These are phyloP conservation scores for Glossophaga mutica DNA, from an alignment of 2,797 vertebrate genomes.

Conservation along the genomic window DNA sequence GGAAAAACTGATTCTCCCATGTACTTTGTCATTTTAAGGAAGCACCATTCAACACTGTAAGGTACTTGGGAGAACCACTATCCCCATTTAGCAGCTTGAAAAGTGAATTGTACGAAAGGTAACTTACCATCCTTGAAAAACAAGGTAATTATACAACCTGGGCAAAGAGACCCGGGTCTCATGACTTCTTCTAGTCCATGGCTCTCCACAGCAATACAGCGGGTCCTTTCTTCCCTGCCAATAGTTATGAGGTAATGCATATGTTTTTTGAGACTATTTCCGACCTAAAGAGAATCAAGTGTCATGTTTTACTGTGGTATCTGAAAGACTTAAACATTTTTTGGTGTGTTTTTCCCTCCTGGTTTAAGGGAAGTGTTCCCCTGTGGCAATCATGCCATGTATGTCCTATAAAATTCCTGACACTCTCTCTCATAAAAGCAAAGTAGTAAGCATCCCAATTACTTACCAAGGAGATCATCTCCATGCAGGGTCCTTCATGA, in stretches of 20 bases:
- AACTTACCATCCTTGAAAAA: neutral
- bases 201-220: neutral
- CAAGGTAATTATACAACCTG: neutral
- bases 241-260: neutral
- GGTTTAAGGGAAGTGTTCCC: neutral
- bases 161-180: neutral
- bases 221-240: neutral
- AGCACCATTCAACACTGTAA: neutral
- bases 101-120: neutral
- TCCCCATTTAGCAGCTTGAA: neutral
- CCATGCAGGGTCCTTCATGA: neutral
- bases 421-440: neutral
- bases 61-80: neutral
- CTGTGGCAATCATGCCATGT: fast-evolving
- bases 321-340: neutral
- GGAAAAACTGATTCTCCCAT: neutral
- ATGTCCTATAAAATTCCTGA: neutral
- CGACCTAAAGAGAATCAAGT: neutral
- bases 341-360: neutral
- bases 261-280: neutral
- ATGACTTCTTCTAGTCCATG: neutral
- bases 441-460: neutral
- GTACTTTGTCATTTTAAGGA: neutral
- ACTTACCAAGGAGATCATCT: neutral
- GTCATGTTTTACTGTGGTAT: neutral